Evolutionary conservation across 2,888 invertebrate species (phyloP), one percentile per base, ranked within the genome.

Genomic region (Bursaphelenchus okinawaensis): DNA sequence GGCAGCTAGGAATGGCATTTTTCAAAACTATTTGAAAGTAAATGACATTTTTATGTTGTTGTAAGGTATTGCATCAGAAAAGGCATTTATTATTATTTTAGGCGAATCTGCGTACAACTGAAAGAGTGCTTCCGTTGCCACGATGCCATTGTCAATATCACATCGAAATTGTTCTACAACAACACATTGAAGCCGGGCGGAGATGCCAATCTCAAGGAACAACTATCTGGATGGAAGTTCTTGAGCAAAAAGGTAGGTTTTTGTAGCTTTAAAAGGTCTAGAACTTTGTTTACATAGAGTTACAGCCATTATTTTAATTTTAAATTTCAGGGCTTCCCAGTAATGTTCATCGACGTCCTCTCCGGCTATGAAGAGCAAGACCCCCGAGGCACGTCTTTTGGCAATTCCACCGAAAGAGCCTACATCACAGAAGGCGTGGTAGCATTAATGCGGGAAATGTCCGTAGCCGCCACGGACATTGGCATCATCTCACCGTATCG

Each of bases 101-200:
- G 71, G 7, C 71, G 74, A 67, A 31, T 74, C 22, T 31, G 52
- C 28, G 40, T 51, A 12, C 29, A 58, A 55, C 58, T 71, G 22
- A 40, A 31, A 0, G 54, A 57, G 7, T 68, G 68, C 51, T 74
- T 63, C 55, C 71, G 71, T 24, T 71, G 68, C 4, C 71, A 73
- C 52, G 50, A 62, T 16, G 23, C 57, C 24, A 73, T 71, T 19
- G 57, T 71, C 23, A n/a, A 29, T 7, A 40, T 75, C 31, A 58
- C 74, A 9, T 75, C 74, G 3, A 62, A 62, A 7, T 23, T 75
- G 16, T 74, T 74, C 23, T 71, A 71, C 54, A 40, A 59, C 16
- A 31, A 55, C 28, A 29, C 62, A 12, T 20, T 62, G 65, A 52
- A 22, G 22, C 26, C 31, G 1, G 28, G 22, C 8, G 60, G 51